phyloP scores from a whole-genome alignment of 2,113 vertebrate species.

The Gobius niger region DNA sequence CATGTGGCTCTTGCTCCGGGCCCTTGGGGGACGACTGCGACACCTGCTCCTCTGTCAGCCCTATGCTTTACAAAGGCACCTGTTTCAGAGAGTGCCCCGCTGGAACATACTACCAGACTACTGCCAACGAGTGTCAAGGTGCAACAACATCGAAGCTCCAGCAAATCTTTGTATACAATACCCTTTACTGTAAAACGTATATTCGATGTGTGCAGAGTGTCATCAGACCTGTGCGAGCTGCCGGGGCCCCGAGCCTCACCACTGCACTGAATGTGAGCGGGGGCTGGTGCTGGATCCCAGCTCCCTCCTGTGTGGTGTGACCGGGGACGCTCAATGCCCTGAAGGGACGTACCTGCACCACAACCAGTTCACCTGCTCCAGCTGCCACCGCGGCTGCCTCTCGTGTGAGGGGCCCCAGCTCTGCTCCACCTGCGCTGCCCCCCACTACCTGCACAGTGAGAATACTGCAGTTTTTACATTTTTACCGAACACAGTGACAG shows the following conservation, averaged over 20 bases:
- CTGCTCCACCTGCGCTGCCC: conserved; percentile 71
- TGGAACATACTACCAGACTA: conserved; percentile 75
- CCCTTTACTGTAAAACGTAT: background rate
- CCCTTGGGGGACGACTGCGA: conserved; percentile 77
- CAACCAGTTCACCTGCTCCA: conserved; percentile 77
- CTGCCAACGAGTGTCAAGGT: conserved; percentile 78
- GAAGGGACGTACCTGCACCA: conserved; percentile 72
- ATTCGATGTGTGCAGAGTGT: conserved; percentile 66
- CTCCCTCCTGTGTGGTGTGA: conserved; percentile 75
- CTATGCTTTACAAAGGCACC: conserved; percentile 76
- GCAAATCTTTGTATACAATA: background rate
- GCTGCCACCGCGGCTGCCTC: conserved; percentile 70
- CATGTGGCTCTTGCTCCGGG: conserved; percentile 77
- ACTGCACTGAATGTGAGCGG: conserved; percentile 76
- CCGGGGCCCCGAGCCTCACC: conserved; percentile 70
- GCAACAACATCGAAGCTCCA: background rate
- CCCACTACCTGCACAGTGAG: conserved; percentile 75
- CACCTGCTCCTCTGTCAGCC: conserved; percentile 65
- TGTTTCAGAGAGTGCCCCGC: conserved; percentile 72
- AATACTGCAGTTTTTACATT: conserved; percentile 1
- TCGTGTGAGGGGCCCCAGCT: conserved; percentile 70
- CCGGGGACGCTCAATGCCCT: conserved; percentile 73
- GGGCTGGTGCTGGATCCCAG: conserved; percentile 74
- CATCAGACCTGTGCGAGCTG: conserved; percentile 77
- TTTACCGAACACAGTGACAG: background rate